phyloP scores from a whole-genome alignment of 2,888 invertebrate species.

The Ryuthela nishihirai region DNA sequence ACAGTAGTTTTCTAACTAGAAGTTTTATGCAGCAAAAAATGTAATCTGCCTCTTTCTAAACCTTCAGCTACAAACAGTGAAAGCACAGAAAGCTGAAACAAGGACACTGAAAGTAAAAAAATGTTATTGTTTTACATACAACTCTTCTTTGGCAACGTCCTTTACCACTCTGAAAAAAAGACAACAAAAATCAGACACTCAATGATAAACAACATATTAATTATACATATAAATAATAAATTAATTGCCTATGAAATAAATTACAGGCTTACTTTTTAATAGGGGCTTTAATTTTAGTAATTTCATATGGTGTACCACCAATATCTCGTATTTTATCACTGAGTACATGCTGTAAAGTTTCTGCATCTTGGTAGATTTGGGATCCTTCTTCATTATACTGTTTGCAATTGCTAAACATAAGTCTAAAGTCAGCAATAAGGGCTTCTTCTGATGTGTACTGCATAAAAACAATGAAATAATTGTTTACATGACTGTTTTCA shows the following conservation, averaged over 20 bases:
- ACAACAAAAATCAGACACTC: conserved; percentile 14
- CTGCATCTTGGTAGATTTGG: conserved; percentile 91
- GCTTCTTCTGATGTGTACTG: conserved; percentile 60
- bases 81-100: conserved; percentile 9
- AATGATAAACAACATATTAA: no score
- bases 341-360: conserved; percentile 75
- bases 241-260: neutral
- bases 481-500: neutral
- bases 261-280: conserved; percentile 20
- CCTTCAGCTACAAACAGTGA: neutral
- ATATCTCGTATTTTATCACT: conserved; percentile 76
- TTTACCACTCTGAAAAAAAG: conserved; percentile 36
- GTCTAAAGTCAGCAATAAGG: conserved; percentile 62
- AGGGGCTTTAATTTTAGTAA: conserved; percentile 17
- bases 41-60: conserved; percentile 13
- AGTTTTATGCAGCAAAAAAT: no score
- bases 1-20: no score
- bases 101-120: conserved; percentile 21
- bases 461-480: conserved; percentile 21
- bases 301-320: conserved; percentile 28
- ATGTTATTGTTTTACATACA: conserved; percentile 35
- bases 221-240: no score
- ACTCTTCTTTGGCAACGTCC: conserved; percentile 36
- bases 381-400: conserved; percentile 96
- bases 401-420: conserved; percentile 98